Percentiles rank a stretch among this genome's conserved stretches.
Conservation (phyloP, 2,888 invertebrate genomes). For the Drosophila rellima region DNA sequence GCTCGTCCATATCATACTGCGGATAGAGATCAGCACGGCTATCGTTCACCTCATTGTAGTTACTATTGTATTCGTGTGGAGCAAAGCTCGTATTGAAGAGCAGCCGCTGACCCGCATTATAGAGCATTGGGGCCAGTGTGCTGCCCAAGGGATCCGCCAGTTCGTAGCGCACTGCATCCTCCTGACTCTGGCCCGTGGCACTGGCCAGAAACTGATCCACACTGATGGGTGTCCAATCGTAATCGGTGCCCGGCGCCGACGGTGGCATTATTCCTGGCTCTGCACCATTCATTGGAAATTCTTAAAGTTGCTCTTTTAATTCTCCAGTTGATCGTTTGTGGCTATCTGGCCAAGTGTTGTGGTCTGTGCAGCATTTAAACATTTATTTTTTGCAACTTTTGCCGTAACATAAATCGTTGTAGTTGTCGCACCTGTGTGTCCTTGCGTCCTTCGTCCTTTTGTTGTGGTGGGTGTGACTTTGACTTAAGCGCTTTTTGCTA, state of each 20-base stretch:
- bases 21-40: slow-evolving; percentile 44
- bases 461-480: slow-evolving; percentile 23
- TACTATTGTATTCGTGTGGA: not conserved
- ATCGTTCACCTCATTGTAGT: slow-evolving; percentile 16
- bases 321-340: slow-evolving; percentile 3
- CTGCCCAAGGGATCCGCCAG: slow-evolving; percentile 45
- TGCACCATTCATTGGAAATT: slow-evolving; percentile 46
- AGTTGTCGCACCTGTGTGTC: slow-evolving; percentile 40
- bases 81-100: slow-evolving; percentile 27
- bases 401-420: slow-evolving; percentile 57
- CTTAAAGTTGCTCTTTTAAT: slow-evolving; percentile 5
- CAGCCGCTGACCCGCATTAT: slow-evolving; percentile 22
- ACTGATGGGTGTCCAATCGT: slow-evolving; percentile 66
- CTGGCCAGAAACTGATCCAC: slow-evolving; percentile 75
- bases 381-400: slow-evolving; percentile 51
- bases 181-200: slow-evolving; percentile 49
- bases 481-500: slow-evolving; percentile 32
- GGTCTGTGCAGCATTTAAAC: slow-evolving; percentile 46
- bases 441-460: slow-evolving; percentile 6
- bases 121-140: slow-evolving; percentile 31
- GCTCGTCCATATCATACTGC: slow-evolving; percentile 41
- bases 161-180: slow-evolving; percentile 59
- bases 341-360: slow-evolving; percentile 15
- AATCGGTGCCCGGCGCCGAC: slow-evolving; percentile 49
- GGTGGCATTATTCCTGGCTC: slow-evolving; percentile 54